Base-by-base conservation (phyloP, 2,797 vertebrate genomes). In the Prunella strophiata region DNA sequence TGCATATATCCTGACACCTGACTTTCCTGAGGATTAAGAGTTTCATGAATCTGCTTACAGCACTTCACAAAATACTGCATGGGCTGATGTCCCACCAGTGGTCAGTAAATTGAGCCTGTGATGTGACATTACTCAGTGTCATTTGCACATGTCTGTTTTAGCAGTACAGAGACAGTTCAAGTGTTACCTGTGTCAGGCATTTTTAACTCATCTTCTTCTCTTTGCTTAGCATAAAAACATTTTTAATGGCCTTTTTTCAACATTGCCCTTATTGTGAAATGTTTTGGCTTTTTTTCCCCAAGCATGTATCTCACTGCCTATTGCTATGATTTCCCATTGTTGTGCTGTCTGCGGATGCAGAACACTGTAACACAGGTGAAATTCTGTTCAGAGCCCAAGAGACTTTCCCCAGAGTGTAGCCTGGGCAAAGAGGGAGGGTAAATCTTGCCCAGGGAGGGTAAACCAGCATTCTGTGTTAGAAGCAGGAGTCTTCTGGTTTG, bases 301-400 rank as follows among this genome's bases (percentile, higher is more conserved):
- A 40, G 6, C 1, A 5, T 0, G 0, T 23, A 5, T 11, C 11
- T 32, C 1, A 0, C 14, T 77, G n/a, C 23, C 6, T 21, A 11
- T 30, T 42, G 9, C 19, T 42, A 4, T 21, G 21, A 27, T 47
- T 70, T 51, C 18, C 7, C 54, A 0, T 16, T 32, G 20, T 29
- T 75, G 29, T 57, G 71, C n/a, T 63, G 11, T 51, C 36, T 51
- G 30, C 1, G 1, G 29, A 40, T 65, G 54, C 29, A 47, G n/a
- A 76, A 40, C 25, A 5, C 10, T 13, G 4, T 30, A 25, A 32
- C 0, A 7, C 1, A 2, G 13, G 5, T 34, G 13, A 93, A 51
- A 54, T 80, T 30, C 43, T 83, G 3, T 54, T 85, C 26, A 62
- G 32, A 32, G 14, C 2, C 0, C 8, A 11, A 14, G 12, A 48